Base-by-base conservation (phyloP, 2,113 vertebrate species). In the Todiramphus chloris region DNA sequence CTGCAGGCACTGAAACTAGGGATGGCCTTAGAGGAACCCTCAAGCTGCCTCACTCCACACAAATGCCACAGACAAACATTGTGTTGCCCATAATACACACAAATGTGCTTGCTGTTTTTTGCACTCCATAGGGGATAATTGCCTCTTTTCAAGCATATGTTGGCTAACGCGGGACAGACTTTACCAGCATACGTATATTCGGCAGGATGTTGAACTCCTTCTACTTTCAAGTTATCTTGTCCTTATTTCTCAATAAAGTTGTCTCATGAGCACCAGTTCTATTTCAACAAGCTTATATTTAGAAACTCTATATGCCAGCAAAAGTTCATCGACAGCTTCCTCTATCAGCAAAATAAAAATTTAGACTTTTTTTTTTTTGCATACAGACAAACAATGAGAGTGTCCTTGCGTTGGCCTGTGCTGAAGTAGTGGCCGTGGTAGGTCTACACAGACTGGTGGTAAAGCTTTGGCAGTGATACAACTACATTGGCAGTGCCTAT, bases 341-440 rank as follows among this genome's bases (percentile, higher is more conserved):
- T 21, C 10, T 43, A 19, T 33, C 8, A 37, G 27, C 17, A 31
- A 44, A 58, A 13, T 1, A 6, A 1, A 50, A 35, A 3, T 9
- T 58, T 16, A 31, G 10, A 17, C 23, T 23, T 24, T 50, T 50
- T 12, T 50, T 24, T 23, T 50, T 24, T 18, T 20, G 11, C 11
- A 10, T 1, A 10, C 7, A 9, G 41, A 35, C 18, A 44, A 30
- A 23, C 10, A 43, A 20, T 13, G 35, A 28, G 14, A 9, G 56
- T 43, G 33, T 56, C 23, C 23, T 0, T 55, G 7, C 6, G 0
- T 13, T 30, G 44, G 13, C 23, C 44, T 43, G 0, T 51, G 51
- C 41, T 41, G 31, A 55, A 37, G 17, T 33, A 23, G 27, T 67
- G 79, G 60, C 70, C 8, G 2, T 16, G 5, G 30, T 23, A 31